A percentile compares a stretch with the other conserved stretches of the same genome.
Conservation (phyloP, 1,140 invertebrate genomes). For the Maconellicoccus hirsutus region DNA sequence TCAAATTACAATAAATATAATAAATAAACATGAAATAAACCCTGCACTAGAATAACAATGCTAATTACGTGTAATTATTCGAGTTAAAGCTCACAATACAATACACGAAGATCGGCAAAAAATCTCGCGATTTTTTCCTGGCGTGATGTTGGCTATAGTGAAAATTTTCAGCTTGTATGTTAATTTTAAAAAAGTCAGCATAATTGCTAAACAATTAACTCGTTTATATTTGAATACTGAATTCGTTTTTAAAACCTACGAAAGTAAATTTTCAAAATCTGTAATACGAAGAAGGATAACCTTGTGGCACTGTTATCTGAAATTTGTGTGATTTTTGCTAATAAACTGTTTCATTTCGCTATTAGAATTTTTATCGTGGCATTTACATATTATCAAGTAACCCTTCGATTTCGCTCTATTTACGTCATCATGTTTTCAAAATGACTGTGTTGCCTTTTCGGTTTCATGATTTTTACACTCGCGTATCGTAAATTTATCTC, state of each 20-base stretch:
- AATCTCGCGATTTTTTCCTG: no score
- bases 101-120: no score
- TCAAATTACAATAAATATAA: no score
- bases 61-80: no score
- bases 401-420: neutral
- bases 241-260: neutral
- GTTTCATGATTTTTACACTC: neutral
- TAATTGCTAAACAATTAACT: neutral
- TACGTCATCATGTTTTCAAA: neutral
- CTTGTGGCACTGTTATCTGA: constrained; percentile 7
- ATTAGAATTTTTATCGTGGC: neutral
- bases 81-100: no score
- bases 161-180: neutral
- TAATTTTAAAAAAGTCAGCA: neutral
- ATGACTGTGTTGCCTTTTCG: neutral
- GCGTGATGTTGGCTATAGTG: neutral
- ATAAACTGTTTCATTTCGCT: neutral
- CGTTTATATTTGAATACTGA: neutral
- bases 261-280: no score
- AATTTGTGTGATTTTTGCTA: neutral
- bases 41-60: no score
- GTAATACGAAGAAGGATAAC: no score
- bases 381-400: neutral
- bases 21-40: no score
- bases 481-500: neutral